A percentile compares a stretch with the other conserved stretches of the same genome.
Conservation (phyloP, 2,113 vertebrate species). For the Oryzias melastigma region DNA sequence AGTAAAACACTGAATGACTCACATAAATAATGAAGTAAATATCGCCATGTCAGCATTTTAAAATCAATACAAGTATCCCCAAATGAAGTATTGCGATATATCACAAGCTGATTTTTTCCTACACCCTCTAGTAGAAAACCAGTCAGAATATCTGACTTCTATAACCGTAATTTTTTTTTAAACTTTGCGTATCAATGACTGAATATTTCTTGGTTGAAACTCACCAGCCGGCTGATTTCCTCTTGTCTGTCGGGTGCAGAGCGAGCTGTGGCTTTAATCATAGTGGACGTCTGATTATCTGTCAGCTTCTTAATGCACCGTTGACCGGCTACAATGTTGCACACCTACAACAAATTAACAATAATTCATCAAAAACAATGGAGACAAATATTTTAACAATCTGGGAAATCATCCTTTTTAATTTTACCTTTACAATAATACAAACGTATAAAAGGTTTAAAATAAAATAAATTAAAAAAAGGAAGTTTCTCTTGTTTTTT, state of each 20-base stretch:
- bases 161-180: neutral
- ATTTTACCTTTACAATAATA: no score
- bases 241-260: constrained; percentile 97
- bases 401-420: no score
- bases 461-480: neutral
- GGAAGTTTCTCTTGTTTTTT: neutral
- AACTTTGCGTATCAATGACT: neutral
- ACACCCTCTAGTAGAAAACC: no score
- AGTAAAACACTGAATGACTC: no score
- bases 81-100: no score
- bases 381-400: no score
- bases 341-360: constrained; percentile 80
- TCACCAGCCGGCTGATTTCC: constrained; percentile 97
- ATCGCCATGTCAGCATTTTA: no score
- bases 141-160: no score
- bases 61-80: no score
- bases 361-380: no score
- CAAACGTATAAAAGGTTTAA: neutral
- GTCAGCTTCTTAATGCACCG: constrained; percentile 98
- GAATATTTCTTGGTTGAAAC: constrained; percentile 41
- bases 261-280: constrained; percentile 98
- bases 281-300: constrained; percentile 99
- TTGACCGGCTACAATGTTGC: constrained; percentile 98
- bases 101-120: no score
- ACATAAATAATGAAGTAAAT: no score